Evolutionary conservation across 2,113 vertebrate species (phyloP).

Genomic region (Gambusia holbrooki): DNA sequence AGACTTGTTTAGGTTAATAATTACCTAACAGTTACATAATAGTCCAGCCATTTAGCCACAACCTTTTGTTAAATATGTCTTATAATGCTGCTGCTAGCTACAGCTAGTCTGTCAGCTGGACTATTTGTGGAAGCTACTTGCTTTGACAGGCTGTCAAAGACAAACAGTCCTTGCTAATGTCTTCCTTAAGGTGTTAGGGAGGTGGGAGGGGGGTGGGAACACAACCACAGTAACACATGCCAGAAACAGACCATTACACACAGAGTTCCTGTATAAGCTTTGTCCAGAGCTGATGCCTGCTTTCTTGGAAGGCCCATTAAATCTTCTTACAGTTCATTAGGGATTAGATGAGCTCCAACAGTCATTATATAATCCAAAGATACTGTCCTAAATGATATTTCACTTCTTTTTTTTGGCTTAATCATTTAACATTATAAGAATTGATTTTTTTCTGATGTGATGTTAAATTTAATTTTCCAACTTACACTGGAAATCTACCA

Average conservation of each 20-base stretch:
- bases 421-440: too few species aligned
- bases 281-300: constrained; percentile 13
- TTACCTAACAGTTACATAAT: constrained; percentile 30
- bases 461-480: not conserved
- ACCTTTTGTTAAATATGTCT: constrained; percentile 55
- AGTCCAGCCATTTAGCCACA: constrained; percentile 6
- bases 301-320: constrained; percentile 26
- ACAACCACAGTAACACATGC: constrained; percentile 69
- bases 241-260: constrained; percentile 66
- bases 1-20: constrained; percentile 22
- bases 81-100: constrained; percentile 56
- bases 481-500: not conserved
- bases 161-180: constrained; percentile 58
- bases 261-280: not conserved
- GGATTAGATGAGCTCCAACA: constrained; percentile 10
- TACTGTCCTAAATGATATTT: not conserved
- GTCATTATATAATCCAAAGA: not conserved
- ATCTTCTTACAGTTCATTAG: constrained; percentile 2
- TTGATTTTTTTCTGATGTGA: too few species aligned
- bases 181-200: constrained; percentile 43
- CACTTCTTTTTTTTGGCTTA: not conserved
- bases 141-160: constrained; percentile 72
- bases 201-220: constrained; percentile 29
- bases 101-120: constrained; percentile 20
- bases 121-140: constrained; percentile 11